Base-by-base conservation (phyloP, 2,797 vertebrate genomes). In the Poecile montanus region DNA sequence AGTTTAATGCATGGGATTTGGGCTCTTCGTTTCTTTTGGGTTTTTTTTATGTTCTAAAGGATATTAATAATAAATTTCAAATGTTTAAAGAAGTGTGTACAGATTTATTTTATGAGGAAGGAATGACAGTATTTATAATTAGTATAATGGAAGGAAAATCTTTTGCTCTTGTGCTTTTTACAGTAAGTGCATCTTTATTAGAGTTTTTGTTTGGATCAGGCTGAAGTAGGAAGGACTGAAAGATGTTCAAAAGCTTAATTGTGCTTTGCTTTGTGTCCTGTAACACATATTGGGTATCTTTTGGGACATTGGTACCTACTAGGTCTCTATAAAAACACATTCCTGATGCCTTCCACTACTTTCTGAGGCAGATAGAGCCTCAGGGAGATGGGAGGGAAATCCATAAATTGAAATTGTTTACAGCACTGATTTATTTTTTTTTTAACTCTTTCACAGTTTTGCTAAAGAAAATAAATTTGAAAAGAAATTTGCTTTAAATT, bases 371-470 rank as follows among this genome's bases (percentile, higher is more conserved):
- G 27, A 57, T 23, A 23, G 3, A 80, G 10, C 17, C 19, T 54
- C 0, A 0, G 11, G 16, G 13, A 7, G 8, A 8, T 4, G 9
- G 8, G 8, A 2, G 4, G 0, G 6, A 20, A 36, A 5, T 5
- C 5, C 21, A 19, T 27, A 32, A 18, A 42, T 6, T 34, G 17
- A 26, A 72, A 61, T 3, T 18, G 11, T 85, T 58, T 60, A 14
- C 16, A 40, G 16, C 26, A 18, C 20, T 30, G 11, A 3, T 26
- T 57, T 34, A 47, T 32, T 38, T 56, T 42, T 26, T 40, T 27
- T 32, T 40, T 13, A 34, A 34, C 38, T 10, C 11, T 61, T 22
- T 57, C 40, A 42, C 7, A 16, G 12, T 7, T 88, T 81, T 66
- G 32, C 7, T 56, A 27, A 45, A 42, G 42, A 42, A 40, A 40